Conservation (phyloP, 1,140 invertebrate genomes). For the Sitophilus oryzae region DNA sequence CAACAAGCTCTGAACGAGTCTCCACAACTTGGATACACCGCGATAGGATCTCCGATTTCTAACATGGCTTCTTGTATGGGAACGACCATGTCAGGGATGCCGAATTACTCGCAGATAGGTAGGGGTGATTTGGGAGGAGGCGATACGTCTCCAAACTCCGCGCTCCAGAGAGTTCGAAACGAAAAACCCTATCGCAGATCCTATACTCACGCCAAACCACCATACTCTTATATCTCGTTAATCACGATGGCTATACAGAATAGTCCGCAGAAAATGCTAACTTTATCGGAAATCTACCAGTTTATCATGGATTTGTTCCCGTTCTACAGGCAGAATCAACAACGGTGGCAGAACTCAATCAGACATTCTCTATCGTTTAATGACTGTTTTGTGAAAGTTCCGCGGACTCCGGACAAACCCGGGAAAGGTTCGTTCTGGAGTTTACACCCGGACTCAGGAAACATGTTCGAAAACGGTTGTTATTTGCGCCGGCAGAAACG, state of each 20-base stretch:
- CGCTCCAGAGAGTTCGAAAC: slow-evolving; percentile 61
- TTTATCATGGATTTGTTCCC: slow-evolving; percentile 99
- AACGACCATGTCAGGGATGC: slow-evolving; percentile 47
- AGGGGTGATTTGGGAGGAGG: slow-evolving; percentile 51
- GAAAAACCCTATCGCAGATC: slow-evolving; percentile 88
- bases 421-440: slow-evolving; percentile 98
- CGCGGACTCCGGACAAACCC: slow-evolving; percentile 95
- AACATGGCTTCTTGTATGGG: slow-evolving; percentile 71
- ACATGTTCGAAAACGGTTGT: slow-evolving; percentile 99
- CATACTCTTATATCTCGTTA: slow-evolving; percentile 97
- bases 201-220: slow-evolving; percentile 96
- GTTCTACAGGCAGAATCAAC: slow-evolving; percentile 97
- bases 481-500: slow-evolving; percentile 95
- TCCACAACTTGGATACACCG: slow-evolving; percentile 57
- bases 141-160: slow-evolving; percentile 65
- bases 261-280: slow-evolving; percentile 92
- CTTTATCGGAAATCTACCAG: slow-evolving; percentile 97
- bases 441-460: slow-evolving; percentile 95
- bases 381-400: slow-evolving; percentile 99
- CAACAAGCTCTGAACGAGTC: slow-evolving; percentile 43
- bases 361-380: slow-evolving; percentile 94
- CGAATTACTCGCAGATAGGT: slow-evolving; percentile 46
- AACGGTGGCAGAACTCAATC: slow-evolving; percentile 99
- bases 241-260: slow-evolving; percentile 99
- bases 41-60: slow-evolving; percentile 62